These are phyloP conservation scores for Xanthorhoe spadicearia DNA, from an alignment of 2,888 invertebrate species.

Conservation along the genomic window DNA sequence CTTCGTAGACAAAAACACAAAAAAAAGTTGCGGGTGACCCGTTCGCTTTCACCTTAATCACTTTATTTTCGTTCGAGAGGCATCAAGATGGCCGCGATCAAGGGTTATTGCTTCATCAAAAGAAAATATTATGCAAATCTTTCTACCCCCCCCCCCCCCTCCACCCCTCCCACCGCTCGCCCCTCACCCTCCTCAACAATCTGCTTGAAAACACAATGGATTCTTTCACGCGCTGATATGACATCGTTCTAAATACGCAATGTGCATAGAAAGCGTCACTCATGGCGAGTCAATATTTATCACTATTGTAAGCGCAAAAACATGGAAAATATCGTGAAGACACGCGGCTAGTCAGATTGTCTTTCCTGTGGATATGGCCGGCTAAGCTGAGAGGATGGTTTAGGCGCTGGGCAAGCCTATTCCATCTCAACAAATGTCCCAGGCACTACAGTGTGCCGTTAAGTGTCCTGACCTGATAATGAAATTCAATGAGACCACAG, in stretches of 20 bases:
- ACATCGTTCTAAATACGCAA: background rate
- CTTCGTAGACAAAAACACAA: too few species aligned
- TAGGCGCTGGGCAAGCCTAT: too few species aligned
- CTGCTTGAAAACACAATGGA: slow-evolving; percentile 7
- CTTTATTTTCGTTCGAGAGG: background rate
- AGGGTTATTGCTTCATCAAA: background rate
- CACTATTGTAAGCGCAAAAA: too few species aligned
- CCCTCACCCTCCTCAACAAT: background rate
- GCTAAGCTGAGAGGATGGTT: too few species aligned
- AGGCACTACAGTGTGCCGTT: too few species aligned
- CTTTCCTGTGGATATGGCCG: too few species aligned
- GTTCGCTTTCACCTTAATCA: background rate
- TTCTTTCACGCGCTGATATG: background rate
- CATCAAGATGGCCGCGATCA: background rate
- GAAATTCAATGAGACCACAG: too few species aligned
- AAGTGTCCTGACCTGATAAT: too few species aligned
- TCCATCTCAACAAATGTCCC: too few species aligned
- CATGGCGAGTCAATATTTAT: slow-evolving; percentile 1
- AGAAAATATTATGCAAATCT: slow-evolving; percentile 7
- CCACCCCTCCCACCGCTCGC: background rate
- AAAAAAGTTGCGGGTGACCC: too few species aligned
- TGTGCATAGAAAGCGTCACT: slow-evolving; percentile 2
- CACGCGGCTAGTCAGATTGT: too few species aligned
- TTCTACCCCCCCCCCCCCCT: background rate
- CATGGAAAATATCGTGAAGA: too few species aligned